These are phyloP conservation scores for Paraescarpia echinospica DNA, from an alignment of 1,140 invertebrate genomes.

Conservation along the genomic window DNA sequence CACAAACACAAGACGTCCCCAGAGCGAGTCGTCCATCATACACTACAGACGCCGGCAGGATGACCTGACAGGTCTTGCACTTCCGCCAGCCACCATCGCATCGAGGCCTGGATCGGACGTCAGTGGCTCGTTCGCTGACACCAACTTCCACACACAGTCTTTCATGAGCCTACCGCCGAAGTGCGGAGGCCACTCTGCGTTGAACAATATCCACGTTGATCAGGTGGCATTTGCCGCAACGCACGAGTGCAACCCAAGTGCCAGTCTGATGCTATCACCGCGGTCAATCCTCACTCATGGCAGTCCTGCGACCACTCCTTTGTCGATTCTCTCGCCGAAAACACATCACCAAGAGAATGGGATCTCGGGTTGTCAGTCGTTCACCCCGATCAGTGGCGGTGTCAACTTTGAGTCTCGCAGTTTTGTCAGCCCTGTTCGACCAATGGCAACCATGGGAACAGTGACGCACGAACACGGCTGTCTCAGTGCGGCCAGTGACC, in stretches of 20 bases:
- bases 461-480: background rate
- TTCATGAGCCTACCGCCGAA: background rate
- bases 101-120: background rate
- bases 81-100: background rate
- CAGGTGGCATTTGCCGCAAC: background rate
- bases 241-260: background rate
- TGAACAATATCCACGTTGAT: background rate
- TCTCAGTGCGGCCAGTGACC: background rate
- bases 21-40: background rate
- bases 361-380: background rate
- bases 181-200: background rate
- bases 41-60: background rate
- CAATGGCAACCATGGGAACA: constrained; percentile 3
- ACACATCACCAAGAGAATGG: background rate
- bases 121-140: background rate
- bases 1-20: background rate
- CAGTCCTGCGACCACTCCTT: background rate
- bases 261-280: background rate
- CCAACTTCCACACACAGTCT: background rate
- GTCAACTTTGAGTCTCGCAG: background rate
- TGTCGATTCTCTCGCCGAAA: background rate
- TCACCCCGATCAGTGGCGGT: background rate
- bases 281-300: background rate
- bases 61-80: background rate
- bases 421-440: background rate